Evolutionary conservation across 2,888 invertebrate species (phyloP).

Genomic region (Agrotis exclamationis): DNA sequence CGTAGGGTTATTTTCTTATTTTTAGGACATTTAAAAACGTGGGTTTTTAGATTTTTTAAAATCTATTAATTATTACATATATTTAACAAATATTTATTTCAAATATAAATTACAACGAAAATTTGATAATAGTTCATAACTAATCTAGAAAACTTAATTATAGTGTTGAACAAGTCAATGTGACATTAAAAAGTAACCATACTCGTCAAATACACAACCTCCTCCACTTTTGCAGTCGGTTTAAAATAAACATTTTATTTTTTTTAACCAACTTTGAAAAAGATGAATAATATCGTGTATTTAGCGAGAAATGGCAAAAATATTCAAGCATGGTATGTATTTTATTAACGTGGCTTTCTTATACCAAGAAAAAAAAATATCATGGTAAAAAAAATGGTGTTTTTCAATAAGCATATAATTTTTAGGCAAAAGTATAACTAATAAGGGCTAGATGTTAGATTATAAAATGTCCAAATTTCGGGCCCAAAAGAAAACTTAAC

Average conservation of each 20-base stretch:
- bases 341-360: not conserved
- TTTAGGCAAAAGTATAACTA: too few species aligned
- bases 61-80: too few species aligned
- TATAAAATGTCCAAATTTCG: too few species aligned
- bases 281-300: not conserved
- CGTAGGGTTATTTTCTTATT: too few species aligned
- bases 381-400: not conserved
- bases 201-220: not conserved
- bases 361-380: too few species aligned
- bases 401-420: not conserved
- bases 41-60: too few species aligned
- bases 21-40: too few species aligned
- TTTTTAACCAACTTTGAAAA: not conserved
- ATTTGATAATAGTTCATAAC: conserved; percentile 70
- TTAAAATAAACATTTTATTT: not conserved
- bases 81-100: conserved; percentile 71
- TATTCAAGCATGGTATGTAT: not conserved
- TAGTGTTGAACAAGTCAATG: conserved; percentile 44
- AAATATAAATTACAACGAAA: conserved; percentile 70
- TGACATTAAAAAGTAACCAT: not conserved
- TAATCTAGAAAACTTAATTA: conserved; percentile 71
- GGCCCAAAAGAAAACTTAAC: too few species aligned
- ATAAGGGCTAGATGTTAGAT: too few species aligned
- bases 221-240: not conserved
- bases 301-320: not conserved